phyloP scores from a whole-genome alignment of 2,113 vertebrate genomes.

The Solenodon paradoxus region DNA sequence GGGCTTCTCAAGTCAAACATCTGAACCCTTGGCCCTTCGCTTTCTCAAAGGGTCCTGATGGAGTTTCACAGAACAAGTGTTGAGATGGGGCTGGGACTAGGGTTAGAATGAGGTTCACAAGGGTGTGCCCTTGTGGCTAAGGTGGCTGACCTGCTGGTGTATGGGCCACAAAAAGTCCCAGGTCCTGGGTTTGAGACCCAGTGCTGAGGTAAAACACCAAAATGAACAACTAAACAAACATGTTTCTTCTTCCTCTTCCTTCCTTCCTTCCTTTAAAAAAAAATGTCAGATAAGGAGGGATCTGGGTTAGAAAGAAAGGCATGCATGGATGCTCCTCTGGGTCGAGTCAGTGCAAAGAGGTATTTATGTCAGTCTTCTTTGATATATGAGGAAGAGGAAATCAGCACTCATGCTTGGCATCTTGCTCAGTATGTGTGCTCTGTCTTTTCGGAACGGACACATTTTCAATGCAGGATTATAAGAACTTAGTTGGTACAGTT shows the following conservation, averaged over 20 bases:
- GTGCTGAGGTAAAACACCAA: no score
- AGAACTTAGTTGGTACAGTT: background rate
- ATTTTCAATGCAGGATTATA: background rate
- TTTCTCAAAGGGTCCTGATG: slow-evolving; percentile 5
- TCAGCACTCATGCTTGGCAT: background rate
- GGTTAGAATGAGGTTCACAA: no score
- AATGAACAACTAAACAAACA: no score
- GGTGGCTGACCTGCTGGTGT: no score
- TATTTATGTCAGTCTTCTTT: slow-evolving; percentile 3
- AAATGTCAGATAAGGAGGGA: background rate
- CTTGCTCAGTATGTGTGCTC: background rate
- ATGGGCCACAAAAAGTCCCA: no score
- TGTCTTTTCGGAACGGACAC: background rate
- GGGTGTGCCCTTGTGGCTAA: no score
- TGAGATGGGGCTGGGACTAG: background rate
- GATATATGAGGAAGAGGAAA: background rate
- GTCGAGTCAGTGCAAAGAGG: background rate
- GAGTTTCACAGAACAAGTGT: background rate
- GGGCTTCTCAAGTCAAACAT: background rate
- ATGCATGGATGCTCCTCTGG: background rate
- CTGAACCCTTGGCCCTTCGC: background rate
- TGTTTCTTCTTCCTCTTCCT: no score
- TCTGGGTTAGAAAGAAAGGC: background rate
- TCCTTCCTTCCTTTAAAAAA: no score
- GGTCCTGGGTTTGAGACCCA: no score